Evolutionary conservation across 2,888 invertebrate species (phyloP), one percentile per base, ranked within the genome.

Genomic region (Bellardia bayeri): DNA sequence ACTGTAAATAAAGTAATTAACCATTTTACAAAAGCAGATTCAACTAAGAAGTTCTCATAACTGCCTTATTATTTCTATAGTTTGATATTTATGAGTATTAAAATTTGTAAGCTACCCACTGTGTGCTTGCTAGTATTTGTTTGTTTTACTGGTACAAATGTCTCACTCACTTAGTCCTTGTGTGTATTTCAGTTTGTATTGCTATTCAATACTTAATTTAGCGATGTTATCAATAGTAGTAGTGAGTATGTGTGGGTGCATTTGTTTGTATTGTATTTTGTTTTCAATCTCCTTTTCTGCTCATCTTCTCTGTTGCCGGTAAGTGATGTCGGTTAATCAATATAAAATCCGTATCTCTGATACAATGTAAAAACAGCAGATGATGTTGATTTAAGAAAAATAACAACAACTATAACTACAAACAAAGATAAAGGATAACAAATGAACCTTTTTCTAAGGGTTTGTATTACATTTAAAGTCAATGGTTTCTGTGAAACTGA

Each of bases 141-240:
- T 45, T 2, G 11, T 7, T 45, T 11, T 45, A 8, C 11, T 45
- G 45, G 45, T 37, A 4, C 5, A 37, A 37, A 37, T 37, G 6
- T 37, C 37, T 45, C 45, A 45, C 9, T 45, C 45, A 37, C 37
- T 6, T 37, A 5, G 37, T 45, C 11, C 58, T 58, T 23, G 30
- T 13, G 2, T 30, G 30, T 58, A 3, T 30, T 9, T 30, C 8
- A 30, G n/a, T 37, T 9, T 58, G 9, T 33, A 33, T 69, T 69
- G 23, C n/a, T 30, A 30, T 74, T 45, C 74, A 74, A 74, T 82
- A 68, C 68, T 61, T 74, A 58, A 75, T 68, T 82, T 82, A 82
- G 75, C 75, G 61, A 68, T 75, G 40, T 58, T 82, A 75, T 75
- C 68, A 68, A 58, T 68, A 75, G 2, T 49, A 23, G 37, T 63